Evolutionary conservation across 2,113 vertebrate genomes (phyloP), one percentile per base, ranked within the genome.

Genomic region (Trematomus loennbergii): DNA sequence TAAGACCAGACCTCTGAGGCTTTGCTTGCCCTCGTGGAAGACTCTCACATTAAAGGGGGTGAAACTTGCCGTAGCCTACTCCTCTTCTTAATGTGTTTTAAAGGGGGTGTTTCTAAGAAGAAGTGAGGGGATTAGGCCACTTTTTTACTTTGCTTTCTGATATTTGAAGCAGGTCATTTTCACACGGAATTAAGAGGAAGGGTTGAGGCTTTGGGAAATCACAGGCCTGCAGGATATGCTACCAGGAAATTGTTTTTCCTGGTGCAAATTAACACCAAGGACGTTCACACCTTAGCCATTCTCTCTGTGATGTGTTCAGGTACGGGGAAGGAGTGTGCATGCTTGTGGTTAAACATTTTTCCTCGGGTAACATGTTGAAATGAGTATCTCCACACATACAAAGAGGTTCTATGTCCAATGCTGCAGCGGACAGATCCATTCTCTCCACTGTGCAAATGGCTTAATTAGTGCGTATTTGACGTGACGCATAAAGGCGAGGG

Each of bases 171-270:
- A 10, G 53, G 48, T 50, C 49, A 3, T 72, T 53, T 72, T 50
- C 11, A 20, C 55, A 50, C n/a, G 22, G 66, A 45, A 61, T 17
- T 17, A 17, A 57, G 68, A 88, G 86, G 83, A 79, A 79, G 75
- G 75, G 69, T 11, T 71, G 86, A 61, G 78, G 83, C 78, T 75
- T 81, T 78, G 81, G 69, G 61, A 83, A 78, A 72, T 64, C 74
- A 74, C 54, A 60, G 75, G 18, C 68, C 82, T 72, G 33, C 72
- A 33, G 49, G 72, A 82, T 67, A 70, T 68, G 57, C 71, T 60
- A 57, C 53, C 75, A 72, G 83, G 85, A 86, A 87, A 78, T 78
- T 65, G 71, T 75, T 59, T 43, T 80, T 78, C 83, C 74, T 77
- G 18, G 64, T 70, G n/a, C 13, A 46, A 75, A 75, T 58, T 66